These are phyloP conservation scores for Aplidium turbinatum DNA, from an alignment of 23 tunicate species.

Conservation along the genomic window DNA sequence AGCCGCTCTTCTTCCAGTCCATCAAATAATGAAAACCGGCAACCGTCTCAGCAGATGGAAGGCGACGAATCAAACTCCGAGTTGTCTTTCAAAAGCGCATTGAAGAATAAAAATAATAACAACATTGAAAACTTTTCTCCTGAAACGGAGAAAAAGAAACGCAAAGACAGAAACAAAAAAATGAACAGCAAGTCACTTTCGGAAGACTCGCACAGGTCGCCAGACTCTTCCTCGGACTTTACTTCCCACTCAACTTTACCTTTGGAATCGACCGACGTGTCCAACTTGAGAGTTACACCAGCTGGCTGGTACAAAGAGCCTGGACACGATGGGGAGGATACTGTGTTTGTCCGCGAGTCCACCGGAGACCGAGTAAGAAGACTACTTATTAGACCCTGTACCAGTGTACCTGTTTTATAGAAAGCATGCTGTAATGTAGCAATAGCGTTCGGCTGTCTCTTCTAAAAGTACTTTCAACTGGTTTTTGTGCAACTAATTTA, in stretches of 20 bases:
- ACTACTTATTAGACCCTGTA: background rate
- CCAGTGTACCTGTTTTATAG: background rate
- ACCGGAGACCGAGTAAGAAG: slow-evolving; percentile 88
- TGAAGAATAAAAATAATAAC: too few relatives aligned
- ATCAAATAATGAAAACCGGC: too few relatives aligned
- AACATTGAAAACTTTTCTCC: slow-evolving; percentile 38
- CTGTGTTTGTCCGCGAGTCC: slow-evolving; percentile 42
- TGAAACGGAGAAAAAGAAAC: slow-evolving; percentile 26
- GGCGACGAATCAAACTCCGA: too few relatives aligned
- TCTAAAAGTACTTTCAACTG: too few relatives aligned
- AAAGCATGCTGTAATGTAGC: background rate
- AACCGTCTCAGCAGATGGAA: too few relatives aligned
- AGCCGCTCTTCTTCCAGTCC: too few relatives aligned
- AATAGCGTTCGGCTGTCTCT: too few relatives aligned
- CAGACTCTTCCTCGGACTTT: background rate
- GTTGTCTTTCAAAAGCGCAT: too few relatives aligned
- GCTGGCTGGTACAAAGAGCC: slow-evolving; percentile 59
- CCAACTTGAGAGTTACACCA: background rate
- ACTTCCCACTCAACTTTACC: background rate
- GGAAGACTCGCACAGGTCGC: background rate
- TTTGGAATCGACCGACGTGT: background rate
- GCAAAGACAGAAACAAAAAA: slow-evolving; percentile 39
- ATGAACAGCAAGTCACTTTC: slow-evolving; percentile 18
- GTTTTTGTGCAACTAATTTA: too few relatives aligned
- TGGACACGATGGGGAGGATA: slow-evolving; percentile 68